Evolutionary conservation across 2,113 vertebrate species (phyloP), one percentile per base, ranked within the genome.

Genomic region (Nannobrachium achirus): DNA sequence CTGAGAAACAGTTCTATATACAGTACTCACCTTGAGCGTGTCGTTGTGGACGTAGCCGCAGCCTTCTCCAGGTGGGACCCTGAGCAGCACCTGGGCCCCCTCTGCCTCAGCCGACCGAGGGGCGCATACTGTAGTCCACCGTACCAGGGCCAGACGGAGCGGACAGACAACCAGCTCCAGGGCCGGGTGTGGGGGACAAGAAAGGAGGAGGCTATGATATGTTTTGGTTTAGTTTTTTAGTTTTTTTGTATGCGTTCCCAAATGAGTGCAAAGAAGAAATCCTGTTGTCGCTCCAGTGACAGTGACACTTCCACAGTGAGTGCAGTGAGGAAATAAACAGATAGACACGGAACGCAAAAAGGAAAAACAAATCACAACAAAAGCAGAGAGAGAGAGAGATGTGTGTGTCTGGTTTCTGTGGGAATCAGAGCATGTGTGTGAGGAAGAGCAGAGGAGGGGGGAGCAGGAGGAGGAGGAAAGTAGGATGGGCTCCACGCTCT

Each of bases 71-170:
- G 82, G 69, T 50, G 84, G 73, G 76, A 87, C 69, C 64, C 64
- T 63, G 78, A 86, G 73, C 82, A 72, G 66, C 58, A 46, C 72
- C 71, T 1, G 62, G 25, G 61, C 79, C 71, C 81, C 58, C 58
- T 76, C 84, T 66, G 73, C 71, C 78, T 92, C 85, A 90, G 79
- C 81, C 56, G 46, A 62, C 63, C 4, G 74, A 81, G 48, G 81
- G 83, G 77, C 78, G 72, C 90, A 93, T 92, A 33, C 25, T 33
- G 25, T 33, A 88, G 76, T 92, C 87, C 88, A 86, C 72, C 1
- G 10, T 69, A 51, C 46, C 19, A 42, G 1, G 41, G 58, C 14
- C 56, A 15, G 33, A 57, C n/a, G 20, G 44, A 13, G 52, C 64
- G 20, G 72, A 55, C 55, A 50, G 33, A 69, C 4, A 19, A 56